Evolutionary conservation across 2,113 vertebrate genomes (phyloP), one percentile per base, ranked within the genome.

Genomic region (Nicator chloris): DNA sequence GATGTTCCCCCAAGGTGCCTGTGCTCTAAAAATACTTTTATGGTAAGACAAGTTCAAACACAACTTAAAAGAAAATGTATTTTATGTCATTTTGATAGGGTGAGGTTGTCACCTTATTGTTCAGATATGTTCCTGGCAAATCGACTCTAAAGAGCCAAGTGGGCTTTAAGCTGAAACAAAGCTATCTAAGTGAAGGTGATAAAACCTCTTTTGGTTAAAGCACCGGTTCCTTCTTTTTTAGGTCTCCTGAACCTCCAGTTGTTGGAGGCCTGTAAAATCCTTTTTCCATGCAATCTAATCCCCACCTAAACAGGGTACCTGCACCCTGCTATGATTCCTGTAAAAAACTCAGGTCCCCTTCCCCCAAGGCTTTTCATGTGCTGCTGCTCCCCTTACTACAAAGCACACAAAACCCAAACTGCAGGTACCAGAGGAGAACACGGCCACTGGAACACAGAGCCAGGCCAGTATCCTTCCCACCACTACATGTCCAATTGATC

Each of bases 41-140:
- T 35, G 23, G 54, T 53, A 73, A 84, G 82, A 94, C 54, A 90
- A 79, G 88, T 95, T 95, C 92, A 96, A 95, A 94, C 45, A 80
- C n/a, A 95, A 86, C 88, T 91, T 91, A 42, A 93, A 93, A 93
- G 70, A 71, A 93, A 95, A 86, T 22, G 68, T 82, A 86, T 93
- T 96, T 96, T 82, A 70, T 84, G 92, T 95, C 88, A 91, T 91
- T 96, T 95, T 95, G 92, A 88, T 77, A 71, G 78, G 65, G 21
- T 79, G 76, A 95, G 54, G 86, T 92, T 96, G 79, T 92, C 95
- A 93, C 90, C 72, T 95, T 78, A 89, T 60, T 90, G 73, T 88
- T 97, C 92, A 63, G 69, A 4, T 26, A 33, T 39, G 66, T 37
- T 85, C 45, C 78, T 15, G 8, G 75, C 64, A 91, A 83, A 93